Base-by-base conservation (phyloP, 2,888 invertebrate genomes). In the Melinopterus prodromus region DNA sequence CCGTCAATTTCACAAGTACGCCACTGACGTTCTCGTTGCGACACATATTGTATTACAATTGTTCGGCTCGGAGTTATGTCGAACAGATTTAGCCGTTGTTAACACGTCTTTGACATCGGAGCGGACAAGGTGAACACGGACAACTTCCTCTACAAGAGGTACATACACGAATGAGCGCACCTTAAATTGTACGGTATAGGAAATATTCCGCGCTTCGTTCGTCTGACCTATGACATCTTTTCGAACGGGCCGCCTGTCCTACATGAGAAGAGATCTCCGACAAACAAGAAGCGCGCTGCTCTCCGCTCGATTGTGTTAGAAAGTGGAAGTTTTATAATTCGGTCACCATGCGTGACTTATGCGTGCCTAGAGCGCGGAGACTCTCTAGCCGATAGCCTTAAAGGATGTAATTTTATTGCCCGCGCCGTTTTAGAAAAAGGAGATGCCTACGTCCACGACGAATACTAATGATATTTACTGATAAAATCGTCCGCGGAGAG, bases 311-410 rank as follows among this genome's bases (percentile, higher is more conserved):
- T 82, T 84, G 82, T 82, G 84, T 84, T 84, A 84, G 84, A 84
- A 84, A 84, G 84, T 84, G 82, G 83, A 84, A 80, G 82, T 78
- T 79, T 77, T 82, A 84, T 82, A 84, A 84, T 84, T 84, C 84
- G 84, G 83, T 83, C 84, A 84, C 81, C 81, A 82, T 80, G 82
- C 83, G 84, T 84, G 84, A 84, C 84, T 84, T 84, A 84, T 84
- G 83, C 82, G 82, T 78, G 81, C 79, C 78, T 78, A 79, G 79
- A 72, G 70, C 70, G 71, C 36, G 69, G 70, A 72, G 75, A 78
- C 70, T 77, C 37, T 69, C 79, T 72, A 37, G 16, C 77, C 38
- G 79, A 80, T 80, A 80, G 79, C 77, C 77, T 80, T 79, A 79
- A 79, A 79, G 76, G 69, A 26, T 53, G 75, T 76, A 76, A 76